These are phyloP conservation scores for Anolis apletophallus DNA, from an alignment of 2,797 vertebrate genomes.

Conservation along the genomic window DNA sequence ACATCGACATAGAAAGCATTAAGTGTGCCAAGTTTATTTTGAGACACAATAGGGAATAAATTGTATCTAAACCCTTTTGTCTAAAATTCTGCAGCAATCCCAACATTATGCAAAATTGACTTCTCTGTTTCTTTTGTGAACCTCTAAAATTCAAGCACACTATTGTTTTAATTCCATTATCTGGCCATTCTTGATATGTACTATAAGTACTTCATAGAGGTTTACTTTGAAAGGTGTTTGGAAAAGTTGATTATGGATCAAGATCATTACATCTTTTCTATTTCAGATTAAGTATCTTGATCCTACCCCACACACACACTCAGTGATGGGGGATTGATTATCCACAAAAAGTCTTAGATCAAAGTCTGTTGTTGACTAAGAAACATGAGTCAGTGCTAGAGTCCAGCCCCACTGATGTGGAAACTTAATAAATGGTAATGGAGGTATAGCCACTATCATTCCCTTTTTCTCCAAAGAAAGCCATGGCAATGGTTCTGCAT, in stretches of 20 bases:
- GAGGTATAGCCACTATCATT: conserved; percentile 82
- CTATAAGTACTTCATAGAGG: not conserved
- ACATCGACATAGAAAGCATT: not conserved
- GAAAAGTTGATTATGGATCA: not conserved
- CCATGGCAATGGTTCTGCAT: conserved; percentile 84
- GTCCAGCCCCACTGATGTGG: conserved; percentile 91
- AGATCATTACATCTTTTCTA: not conserved
- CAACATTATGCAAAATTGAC: not conserved
- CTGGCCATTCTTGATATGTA: not conserved
- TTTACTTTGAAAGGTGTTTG: not conserved
- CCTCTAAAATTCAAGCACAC: not conserved
- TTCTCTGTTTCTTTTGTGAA: not conserved
- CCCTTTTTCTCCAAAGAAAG: conserved; percentile 78
- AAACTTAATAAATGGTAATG: conserved; percentile 70
- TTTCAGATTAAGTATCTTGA: not conserved
- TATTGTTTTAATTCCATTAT: not conserved
- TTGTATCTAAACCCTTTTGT: not conserved
- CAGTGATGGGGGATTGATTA: not conserved
- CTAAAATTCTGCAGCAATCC: not conserved
- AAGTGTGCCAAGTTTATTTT: not conserved
- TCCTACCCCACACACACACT: not conserved
- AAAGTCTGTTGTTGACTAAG: not conserved
- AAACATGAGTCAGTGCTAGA: conserved; percentile 80
- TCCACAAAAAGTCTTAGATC: not conserved
- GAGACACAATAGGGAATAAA: not conserved